A percentile compares a stretch with the other conserved stretches of the same genome.
phyloP scores from a whole-genome alignment of 2,797 vertebrate genomes.

The Tragelaphus eurycerus region DNA sequence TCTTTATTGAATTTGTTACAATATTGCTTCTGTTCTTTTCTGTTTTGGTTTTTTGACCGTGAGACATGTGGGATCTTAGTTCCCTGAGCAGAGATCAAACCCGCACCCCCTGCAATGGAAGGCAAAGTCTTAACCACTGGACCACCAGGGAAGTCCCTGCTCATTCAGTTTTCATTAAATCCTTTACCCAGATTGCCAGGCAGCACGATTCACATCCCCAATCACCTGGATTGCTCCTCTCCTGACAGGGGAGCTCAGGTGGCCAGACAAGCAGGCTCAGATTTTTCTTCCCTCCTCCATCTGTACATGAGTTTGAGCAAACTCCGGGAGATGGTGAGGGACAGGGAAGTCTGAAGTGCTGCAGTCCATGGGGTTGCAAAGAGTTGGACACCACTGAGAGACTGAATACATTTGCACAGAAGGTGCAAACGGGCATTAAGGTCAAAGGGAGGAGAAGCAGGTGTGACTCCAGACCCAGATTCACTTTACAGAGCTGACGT shows the following conservation, averaged over 20 bases:
- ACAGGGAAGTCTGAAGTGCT: neutral
- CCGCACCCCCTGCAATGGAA: neutral
- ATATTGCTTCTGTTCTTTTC: neutral
- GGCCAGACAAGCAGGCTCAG: neutral
- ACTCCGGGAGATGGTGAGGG: neutral
- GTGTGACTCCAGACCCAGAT: neutral
- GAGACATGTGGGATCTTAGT: neutral
- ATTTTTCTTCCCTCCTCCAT: neutral
- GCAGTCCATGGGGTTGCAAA: neutral
- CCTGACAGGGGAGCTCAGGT: neutral
- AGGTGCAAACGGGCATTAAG: neutral
- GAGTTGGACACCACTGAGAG: neutral
- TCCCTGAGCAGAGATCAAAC: neutral
- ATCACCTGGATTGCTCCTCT: neutral
- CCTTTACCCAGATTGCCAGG: neutral
- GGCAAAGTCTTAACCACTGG: neutral
- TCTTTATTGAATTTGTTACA: neutral
- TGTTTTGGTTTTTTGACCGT: neutral
- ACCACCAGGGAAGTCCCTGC: neutral
- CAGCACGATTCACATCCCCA: no score
- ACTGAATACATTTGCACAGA: neutral
- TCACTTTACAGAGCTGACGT: no score
- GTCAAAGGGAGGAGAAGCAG: fast-evolving
- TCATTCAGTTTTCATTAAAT: neutral
- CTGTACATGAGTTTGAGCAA: neutral